Base-by-base conservation (phyloP, 2,888 invertebrate species). In the Drosophila paramelanica region DNA sequence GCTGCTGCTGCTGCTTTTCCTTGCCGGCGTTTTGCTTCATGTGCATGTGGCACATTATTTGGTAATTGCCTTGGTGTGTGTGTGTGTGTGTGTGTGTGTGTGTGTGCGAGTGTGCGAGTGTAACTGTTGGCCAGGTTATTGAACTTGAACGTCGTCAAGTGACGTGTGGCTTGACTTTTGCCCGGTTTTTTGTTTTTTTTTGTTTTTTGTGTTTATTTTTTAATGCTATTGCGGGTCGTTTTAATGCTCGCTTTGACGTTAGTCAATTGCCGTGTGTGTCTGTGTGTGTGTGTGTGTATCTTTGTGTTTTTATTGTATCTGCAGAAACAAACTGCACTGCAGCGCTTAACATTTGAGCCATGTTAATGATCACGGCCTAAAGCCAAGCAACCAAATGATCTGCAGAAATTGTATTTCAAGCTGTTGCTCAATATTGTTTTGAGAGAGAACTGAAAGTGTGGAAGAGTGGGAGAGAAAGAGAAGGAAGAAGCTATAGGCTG, bases 71-170 rank as follows among this genome's bases (percentile, higher is more conserved):
- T 67, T 46, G 45, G 86, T 77, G 43, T 85, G 56, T 41, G 79
- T 61, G 66, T 27, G 49, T 52, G 49, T 58, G 50, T 57, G 61
- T 58, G 17, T 17, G 17, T 17, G 17, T 17, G 17, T n/a, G n/a
- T n/a, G n/a, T n/a, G n/a, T n/a, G n/a, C 20, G 58, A 59, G 58
- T 59, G 56, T n/a, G 55, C 39, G 79, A 56, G 71, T 79, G 72
- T 81, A 72, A 72, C 75, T 85, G 83, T 84, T 88, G 87, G 84
- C 84, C 84, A 84, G 85, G 85, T 85, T 85, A 85, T 85, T 85
- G 89, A 85, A 85, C 85, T 87, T 85, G 88, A 88, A 79, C 86
- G 77, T 79, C 79, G 83, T 79, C 78, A 88, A 86, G 78, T 85
- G 89, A 87, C 79, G 89, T 85, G 73, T 36, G 20, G 8, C 51